Conservation (phyloP, 2,888 invertebrate species). For the Eupithecia vulgata region DNA sequence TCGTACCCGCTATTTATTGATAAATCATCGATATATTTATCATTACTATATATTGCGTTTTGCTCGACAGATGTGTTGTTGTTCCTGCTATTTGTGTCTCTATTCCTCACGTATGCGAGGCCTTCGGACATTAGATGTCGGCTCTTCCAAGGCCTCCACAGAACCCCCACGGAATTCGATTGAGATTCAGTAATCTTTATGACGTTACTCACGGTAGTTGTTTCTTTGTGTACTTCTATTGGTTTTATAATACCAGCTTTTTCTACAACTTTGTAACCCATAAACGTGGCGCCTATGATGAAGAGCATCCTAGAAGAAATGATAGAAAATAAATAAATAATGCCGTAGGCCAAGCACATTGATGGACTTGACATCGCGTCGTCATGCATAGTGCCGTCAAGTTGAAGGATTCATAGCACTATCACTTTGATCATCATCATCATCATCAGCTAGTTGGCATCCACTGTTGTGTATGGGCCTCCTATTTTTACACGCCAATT, state of each 20-base stretch:
- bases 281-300: background rate
- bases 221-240: background rate
- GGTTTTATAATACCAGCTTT: background rate
- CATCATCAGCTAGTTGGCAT: too few relatives aligned
- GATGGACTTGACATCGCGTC: too few relatives aligned
- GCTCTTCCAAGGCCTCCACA: too few relatives aligned
- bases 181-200: too few relatives aligned
- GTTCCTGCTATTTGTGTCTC: background rate
- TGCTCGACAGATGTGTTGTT: background rate
- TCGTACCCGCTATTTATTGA: background rate
- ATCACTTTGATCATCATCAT: too few relatives aligned
- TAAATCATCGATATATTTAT: background rate
- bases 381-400: too few relatives aligned
- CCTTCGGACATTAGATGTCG: background rate
- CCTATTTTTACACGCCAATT: too few relatives aligned
- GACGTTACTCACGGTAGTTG: background rate
- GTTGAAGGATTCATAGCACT: too few relatives aligned
- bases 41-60: background rate
- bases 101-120: background rate
- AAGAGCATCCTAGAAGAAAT: conserved; percentile 2
- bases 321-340: background rate
- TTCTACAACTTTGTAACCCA: background rate
- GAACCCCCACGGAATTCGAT: too few relatives aligned
- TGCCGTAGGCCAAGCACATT: background rate
- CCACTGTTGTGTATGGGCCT: too few relatives aligned